These are phyloP conservation scores for Odontesthes bonariensis DNA, from an alignment of 2,113 vertebrate genomes.

Conservation along the genomic window DNA sequence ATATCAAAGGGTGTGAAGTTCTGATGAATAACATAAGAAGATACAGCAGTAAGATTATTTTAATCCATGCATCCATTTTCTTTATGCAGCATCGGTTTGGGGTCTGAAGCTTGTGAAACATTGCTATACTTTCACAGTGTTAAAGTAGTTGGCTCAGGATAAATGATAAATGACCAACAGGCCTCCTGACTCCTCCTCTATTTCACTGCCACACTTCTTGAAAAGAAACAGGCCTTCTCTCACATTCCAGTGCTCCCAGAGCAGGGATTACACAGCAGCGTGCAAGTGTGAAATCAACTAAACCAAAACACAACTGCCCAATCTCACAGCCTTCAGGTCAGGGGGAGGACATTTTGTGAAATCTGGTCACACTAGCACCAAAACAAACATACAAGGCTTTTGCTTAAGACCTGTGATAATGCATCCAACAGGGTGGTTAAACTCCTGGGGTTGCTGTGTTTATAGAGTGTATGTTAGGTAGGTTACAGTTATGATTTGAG, in stretches of 20 bases:
- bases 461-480: not conserved
- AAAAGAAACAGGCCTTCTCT: conserved; percentile 35
- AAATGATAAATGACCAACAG: conserved; percentile 4
- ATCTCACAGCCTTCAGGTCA: conserved; percentile 12
- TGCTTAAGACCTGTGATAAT: not conserved
- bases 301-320: not conserved
- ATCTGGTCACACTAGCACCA: not conserved
- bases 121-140: not conserved
- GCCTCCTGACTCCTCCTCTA: not conserved
- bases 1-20: too few relatives aligned
- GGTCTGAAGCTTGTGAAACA: not conserved
- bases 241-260: conserved; percentile 59
- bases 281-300: conserved; percentile 24
- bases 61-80: not conserved
- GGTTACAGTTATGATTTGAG: not conserved
- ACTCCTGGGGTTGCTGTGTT: not conserved
- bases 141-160: conserved; percentile 9
- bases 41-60: not conserved
- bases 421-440: not conserved
- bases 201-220: conserved; percentile 11
- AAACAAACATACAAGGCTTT: conserved; percentile 16
- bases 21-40: too few relatives aligned
- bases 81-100: not conserved
- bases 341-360: not conserved
- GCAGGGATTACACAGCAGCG: conserved; percentile 17